Conservation (phyloP, 2,888 invertebrate species). For the Clostera curtula region DNA sequence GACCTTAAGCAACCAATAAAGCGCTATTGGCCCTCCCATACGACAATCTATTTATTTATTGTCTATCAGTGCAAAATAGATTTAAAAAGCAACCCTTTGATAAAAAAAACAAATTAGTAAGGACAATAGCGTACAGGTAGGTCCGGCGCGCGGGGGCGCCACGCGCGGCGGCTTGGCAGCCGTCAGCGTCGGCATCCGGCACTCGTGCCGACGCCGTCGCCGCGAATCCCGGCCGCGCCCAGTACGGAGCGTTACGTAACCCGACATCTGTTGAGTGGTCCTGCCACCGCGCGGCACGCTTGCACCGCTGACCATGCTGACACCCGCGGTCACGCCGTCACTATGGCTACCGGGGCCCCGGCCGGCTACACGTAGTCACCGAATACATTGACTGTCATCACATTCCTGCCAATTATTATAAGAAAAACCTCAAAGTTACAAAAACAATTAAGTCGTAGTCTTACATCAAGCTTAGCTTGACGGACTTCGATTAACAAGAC, state of each 20-base stretch:
- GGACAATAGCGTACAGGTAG: slow-evolving; percentile 24
- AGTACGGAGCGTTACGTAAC: slow-evolving; percentile 59
- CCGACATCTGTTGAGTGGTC: slow-evolving; percentile 65
- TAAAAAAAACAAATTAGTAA: slow-evolving; percentile 28
- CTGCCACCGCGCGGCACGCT: slow-evolving; percentile 54
- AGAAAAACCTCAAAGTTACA: no score
- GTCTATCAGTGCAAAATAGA: slow-evolving; percentile 12
- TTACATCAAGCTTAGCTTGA: no score
- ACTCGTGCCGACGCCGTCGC: slow-evolving; percentile 58
- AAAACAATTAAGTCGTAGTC: no score
- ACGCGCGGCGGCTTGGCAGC: slow-evolving; percentile 17
- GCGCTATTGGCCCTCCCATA: slow-evolving; percentile 14
- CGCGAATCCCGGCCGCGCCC: slow-evolving; percentile 44
- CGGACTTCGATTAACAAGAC: slow-evolving; percentile 5
- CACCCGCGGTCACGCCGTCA: slow-evolving; percentile 36
- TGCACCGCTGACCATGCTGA: slow-evolving; percentile 54
- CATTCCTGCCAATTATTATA: slow-evolving; percentile 45
- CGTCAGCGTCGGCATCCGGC: slow-evolving; percentile 30
- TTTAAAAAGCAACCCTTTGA: slow-evolving; percentile 22
- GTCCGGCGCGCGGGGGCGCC: slow-evolving; percentile 12
- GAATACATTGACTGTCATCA: slow-evolving; percentile 40
- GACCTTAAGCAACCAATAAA: slow-evolving; percentile 37
- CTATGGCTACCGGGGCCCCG: slow-evolving; percentile 37
- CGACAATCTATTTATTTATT: slow-evolving; percentile 9
- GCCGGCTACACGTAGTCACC: slow-evolving; percentile 40